A percentile compares a stretch with the other conserved stretches of the same genome.
phyloP scores from a whole-genome alignment of 2,113 vertebrate species.

The Isurus oxyrinchus region DNA sequence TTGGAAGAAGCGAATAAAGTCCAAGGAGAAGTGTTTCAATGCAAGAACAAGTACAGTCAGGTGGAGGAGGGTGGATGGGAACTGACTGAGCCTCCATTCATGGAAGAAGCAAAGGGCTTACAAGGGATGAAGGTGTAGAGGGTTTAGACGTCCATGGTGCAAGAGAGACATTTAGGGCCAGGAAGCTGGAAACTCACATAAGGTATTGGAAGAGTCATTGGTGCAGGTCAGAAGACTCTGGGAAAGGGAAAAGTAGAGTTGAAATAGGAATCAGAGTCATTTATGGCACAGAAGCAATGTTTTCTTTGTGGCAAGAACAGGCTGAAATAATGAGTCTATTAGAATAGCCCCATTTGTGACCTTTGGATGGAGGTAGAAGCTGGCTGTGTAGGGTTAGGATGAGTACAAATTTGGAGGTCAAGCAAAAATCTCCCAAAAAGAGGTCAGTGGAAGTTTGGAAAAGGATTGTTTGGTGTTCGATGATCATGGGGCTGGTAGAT shows the following conservation, averaged over 20 bases:
- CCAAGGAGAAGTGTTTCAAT: neutral
- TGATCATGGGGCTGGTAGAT: neutral
- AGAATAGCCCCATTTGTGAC: neutral
- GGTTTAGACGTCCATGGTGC: too few relatives aligned
- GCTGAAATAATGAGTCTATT: neutral
- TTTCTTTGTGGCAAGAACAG: neutral
- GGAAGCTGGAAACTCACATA: too few relatives aligned
- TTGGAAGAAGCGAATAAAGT: neutral
- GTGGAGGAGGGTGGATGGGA: neutral
- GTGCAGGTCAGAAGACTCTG: neutral
- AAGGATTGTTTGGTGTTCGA: too few relatives aligned
- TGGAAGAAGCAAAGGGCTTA: neutral
- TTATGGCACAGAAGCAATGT: neutral
- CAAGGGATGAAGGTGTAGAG: neutral
- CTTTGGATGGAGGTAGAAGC: neutral
- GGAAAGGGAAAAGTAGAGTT: neutral
- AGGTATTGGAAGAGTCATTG: too few relatives aligned
- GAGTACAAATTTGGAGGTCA: too few relatives aligned
- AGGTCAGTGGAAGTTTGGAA: too few relatives aligned
- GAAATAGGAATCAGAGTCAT: neutral
- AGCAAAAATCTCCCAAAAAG: too few relatives aligned
- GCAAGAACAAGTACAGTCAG: neutral
- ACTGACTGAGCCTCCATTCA: neutral
- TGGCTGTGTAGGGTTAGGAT: too few relatives aligned
- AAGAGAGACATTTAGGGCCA: too few relatives aligned